Evolutionary conservation across 2,113 vertebrate genomes (phyloP).

Genomic region (Phoenicopterus ruber): DNA sequence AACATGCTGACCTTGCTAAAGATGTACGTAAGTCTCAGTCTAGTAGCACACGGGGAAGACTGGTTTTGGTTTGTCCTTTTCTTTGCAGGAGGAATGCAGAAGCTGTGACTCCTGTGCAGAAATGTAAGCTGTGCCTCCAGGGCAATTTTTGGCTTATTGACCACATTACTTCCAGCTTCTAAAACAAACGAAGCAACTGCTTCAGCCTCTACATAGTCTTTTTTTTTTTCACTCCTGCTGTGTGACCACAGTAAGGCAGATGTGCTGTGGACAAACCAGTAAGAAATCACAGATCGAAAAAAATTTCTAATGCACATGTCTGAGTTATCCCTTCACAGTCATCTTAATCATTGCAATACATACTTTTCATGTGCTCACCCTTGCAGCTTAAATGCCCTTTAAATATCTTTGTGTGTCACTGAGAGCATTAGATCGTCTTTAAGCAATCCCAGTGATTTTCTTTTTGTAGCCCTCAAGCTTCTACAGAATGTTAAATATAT

Average conservation of each 20-base stretch:
- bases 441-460: not conserved
- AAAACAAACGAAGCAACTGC: not conserved
- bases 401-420: not conserved
- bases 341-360: not conserved
- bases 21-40: not conserved
- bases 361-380: not conserved
- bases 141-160: not conserved
- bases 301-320: not conserved
- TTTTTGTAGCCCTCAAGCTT: not conserved
- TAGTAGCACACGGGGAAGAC: rapidly evolving
- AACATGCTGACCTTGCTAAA: not conserved
- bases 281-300: not conserved
- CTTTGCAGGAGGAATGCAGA: not conserved
- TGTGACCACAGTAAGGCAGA: not conserved
- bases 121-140: not conserved
- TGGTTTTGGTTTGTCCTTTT: not conserved
- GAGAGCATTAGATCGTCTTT: not conserved
- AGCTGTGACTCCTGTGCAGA: not conserved
- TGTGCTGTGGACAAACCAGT: not conserved
- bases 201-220: not conserved
- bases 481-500: not conserved
- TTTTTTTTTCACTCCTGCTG: not conserved
- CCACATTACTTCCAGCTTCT: not conserved
- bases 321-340: not conserved
- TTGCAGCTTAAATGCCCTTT: not conserved